Base-by-base conservation (phyloP, 2,113 vertebrate species). In the Barbus barbus region DNA sequence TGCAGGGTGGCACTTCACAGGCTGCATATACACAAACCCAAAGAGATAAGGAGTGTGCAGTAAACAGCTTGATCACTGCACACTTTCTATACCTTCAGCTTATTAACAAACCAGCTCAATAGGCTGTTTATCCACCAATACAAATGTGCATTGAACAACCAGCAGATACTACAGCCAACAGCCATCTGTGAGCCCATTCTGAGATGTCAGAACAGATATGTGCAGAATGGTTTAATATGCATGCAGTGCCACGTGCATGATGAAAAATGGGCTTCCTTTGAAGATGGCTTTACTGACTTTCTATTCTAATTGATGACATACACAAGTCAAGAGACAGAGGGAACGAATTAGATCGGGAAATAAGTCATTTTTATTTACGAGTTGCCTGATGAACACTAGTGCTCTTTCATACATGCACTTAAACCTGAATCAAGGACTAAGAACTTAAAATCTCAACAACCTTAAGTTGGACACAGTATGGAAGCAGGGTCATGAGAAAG, bases 141-240 rank as follows among this genome's bases (percentile, higher is more conserved):
- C 14, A 3, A 83, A 65, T n/a, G 84, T 78, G 31, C 33, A 26
- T 76, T 48, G 63, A 72, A 36, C 46, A 77, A 58, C 63, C 51
- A 77, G 72, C 67, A 28, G 78, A 87, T 65, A 56, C 41, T 9
- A 18, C 16, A 87, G 82, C 53, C 3, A 69, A 28, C 26, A 67
- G 44, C 65, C 80, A 78, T 87, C 83, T 85, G 86, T 78, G 83
- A 56, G 80, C 63, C 79, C 58, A 78, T 41, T 75, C 77, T 41
- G 26, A 83, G 75, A 75, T 74, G 77, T 75, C 77, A 76, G 71
- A 83, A 56, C 67, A 46, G 51, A 60, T 75, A 76, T 20, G 22
- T 36, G 44, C 79, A 67, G 75, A 78, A 82, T 26, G 36, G 11
- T 73, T 73, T 74, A 67, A 85, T 53, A 58, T 72, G 86, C 26